Evolutionary conservation across 2,888 invertebrate species (phyloP), one percentile per base, ranked within the genome.

Genomic region (Tetramorium bicarinatum): DNA sequence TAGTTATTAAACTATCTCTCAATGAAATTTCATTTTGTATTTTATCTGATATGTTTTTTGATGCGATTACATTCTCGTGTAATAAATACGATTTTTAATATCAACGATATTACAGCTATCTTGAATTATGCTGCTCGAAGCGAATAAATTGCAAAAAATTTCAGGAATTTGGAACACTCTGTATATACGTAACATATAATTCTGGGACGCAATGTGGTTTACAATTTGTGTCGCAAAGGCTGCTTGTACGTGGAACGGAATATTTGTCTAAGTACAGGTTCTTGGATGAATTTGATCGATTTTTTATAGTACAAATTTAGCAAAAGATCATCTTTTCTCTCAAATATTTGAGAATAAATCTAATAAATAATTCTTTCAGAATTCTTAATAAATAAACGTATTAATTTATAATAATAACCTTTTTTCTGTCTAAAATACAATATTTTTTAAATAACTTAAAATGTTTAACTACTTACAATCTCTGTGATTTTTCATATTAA

Each of bases 131-230:
- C 11, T 21, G 44, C 6, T 41, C 44, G n/a, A 21, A n/a, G 66
- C 44, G 25, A 21, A 56, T 77, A 77, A 77, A 67, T 67, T 67
- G 25, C 44, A 15, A 54, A 56, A 66, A 77, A 77, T 77, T 77
- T 67, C 56, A 54, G 44, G 66, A 54, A 77, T 56, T 29, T 34
- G 6, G 44, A 52, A 49, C 66, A 56, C 44, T 44, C 41, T 41
- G 52, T 77, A 38, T 64, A 56, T 67, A 77, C n/a, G 21, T 56
- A 29, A 44, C 44, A 34, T 66, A 54, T 56, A 67, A 77, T 77
- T 77, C 67, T 29, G 21, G 21, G 25, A 41, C 6, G 41, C 41
- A 76, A 54, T 56, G 13, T 77, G 66, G 66, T 77, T 67, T 77
- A 67, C 25, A 77, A 54, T 64, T 64, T 34, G 61, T 75, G 74